These are phyloP conservation scores for Malurus cyaneus DNA, from an alignment of 2,113 vertebrate species.

Conservation along the genomic window DNA sequence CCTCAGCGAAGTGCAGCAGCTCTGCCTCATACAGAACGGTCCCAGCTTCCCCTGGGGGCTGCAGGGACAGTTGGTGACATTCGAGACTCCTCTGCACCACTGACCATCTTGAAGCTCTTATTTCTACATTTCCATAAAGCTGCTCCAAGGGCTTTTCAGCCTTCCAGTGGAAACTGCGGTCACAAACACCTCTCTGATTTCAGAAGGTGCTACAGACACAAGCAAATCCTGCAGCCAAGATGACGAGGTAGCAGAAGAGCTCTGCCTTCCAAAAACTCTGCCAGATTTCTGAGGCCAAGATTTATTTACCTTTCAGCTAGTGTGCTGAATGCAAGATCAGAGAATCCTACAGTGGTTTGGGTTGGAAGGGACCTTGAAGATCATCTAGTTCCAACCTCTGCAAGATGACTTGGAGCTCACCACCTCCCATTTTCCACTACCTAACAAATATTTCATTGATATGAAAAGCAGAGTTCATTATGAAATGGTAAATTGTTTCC, in stretches of 20 bases:
- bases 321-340: neutral
- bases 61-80: neutral
- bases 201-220: neutral
- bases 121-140: neutral
- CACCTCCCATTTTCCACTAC: neutral
- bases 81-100: neutral
- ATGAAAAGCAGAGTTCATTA: neutral
- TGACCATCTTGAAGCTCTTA: neutral
- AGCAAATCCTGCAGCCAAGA: neutral
- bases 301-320: neutral
- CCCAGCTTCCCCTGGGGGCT: slow-evolving; percentile 69
- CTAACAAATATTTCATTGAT: neutral
- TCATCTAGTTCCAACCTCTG: neutral
- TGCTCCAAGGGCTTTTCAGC: neutral
- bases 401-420: neutral
- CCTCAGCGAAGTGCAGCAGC: slow-evolving; percentile 79
- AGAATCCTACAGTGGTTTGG: neutral
- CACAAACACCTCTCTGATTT: neutral
- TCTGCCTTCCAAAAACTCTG: neutral
- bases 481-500: neutral
- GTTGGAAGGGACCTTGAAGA: neutral
- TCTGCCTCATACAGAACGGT: slow-evolving; percentile 80
- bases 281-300: neutral
- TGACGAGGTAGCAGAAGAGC: neutral
- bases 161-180: neutral